Evolutionary conservation across 1,140 invertebrate species (phyloP).

Genomic region (Phymorhynchus buccinoides): DNA sequence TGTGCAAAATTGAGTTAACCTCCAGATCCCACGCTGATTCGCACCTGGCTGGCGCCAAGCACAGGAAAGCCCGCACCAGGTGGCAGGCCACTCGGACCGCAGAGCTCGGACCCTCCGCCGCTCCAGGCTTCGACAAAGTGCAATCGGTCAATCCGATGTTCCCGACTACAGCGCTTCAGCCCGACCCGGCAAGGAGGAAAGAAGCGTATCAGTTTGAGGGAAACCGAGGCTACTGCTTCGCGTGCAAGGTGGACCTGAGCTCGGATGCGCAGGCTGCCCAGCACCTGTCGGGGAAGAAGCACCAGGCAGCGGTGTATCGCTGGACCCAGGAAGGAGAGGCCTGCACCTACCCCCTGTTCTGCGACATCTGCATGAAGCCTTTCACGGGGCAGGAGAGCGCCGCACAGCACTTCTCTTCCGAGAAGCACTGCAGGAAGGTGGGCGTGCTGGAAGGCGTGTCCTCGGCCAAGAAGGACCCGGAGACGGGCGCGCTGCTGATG

Average conservation of each 20-base stretch:
- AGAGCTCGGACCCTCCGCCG: neutral
- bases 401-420: constrained; percentile 57
- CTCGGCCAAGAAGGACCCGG: neutral
- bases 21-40: constrained; percentile 48
- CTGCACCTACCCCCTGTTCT: constrained; percentile 43
- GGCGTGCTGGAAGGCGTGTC: neutral
- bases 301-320: constrained; percentile 43
- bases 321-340: constrained; percentile 23
- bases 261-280: constrained; percentile 48
- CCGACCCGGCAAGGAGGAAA: neutral
- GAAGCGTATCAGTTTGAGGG: constrained; percentile 42
- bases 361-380: constrained; percentile 56
- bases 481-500: constrained; percentile 3
- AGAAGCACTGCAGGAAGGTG: constrained; percentile 54
- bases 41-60: constrained; percentile 49
- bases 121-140: neutral
- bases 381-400: constrained; percentile 61
- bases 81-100: neutral
- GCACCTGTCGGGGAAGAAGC: constrained; percentile 53
- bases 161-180: neutral
- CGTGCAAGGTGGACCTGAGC: constrained; percentile 52
- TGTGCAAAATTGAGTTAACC: constrained; percentile 54
- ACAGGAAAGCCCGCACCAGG: constrained; percentile 44
- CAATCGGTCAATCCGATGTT: neutral
- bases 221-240: constrained; percentile 44